Evolutionary conservation across 2,113 vertebrate genomes (phyloP), one percentile per base, ranked within the genome.

Genomic region (Coturnix japonica): DNA sequence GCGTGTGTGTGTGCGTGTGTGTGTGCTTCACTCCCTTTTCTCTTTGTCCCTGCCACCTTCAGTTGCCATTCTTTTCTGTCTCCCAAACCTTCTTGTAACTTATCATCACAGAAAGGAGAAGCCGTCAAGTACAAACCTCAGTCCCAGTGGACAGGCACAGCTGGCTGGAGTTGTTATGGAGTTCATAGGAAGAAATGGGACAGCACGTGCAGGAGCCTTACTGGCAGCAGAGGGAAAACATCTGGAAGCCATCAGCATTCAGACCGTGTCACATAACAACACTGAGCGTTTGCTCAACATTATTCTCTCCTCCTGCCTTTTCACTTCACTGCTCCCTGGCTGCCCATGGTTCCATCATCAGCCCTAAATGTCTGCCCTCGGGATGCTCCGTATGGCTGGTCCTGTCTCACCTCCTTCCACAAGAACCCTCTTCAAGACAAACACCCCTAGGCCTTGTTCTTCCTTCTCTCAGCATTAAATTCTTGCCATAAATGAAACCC

Each of bases 1-100:
- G 37, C 11, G 17, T 1, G 1, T 25, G 51, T 3, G 1, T 13
- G 43, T n/a, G n/a, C n/a, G n/a, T 13, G 17, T 1, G 1, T 25
- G 51, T 3, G 1, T 13, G 43, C 49, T 61, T 63, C 71, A 6
- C 26, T 11, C 33, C 19, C 86, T 76, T 12, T 51, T 65, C 57
- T 5, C 15, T 19, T 26, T 28, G 17, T 10, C 9, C 5, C 14
- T 7, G 11, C 3, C 1, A 0, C 18, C 57, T 25, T 61, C 2
- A 1, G 49, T 4, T 23, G 30, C 43, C 0, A 0, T 11, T 46
- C 13, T 22, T 44, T 78, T 47, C 51, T 46, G 21, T 37, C 65
- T 7, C 26, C 14, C 56, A 41, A 69, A n/a, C 5, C 13, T 5
- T 25, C 28, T 22, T 26, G 17, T 7, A 53, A 28, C 39, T 74